Base-by-base conservation (phyloP, 2,113 vertebrate species). In the Rhynchopsitta pachyrhyncha region DNA sequence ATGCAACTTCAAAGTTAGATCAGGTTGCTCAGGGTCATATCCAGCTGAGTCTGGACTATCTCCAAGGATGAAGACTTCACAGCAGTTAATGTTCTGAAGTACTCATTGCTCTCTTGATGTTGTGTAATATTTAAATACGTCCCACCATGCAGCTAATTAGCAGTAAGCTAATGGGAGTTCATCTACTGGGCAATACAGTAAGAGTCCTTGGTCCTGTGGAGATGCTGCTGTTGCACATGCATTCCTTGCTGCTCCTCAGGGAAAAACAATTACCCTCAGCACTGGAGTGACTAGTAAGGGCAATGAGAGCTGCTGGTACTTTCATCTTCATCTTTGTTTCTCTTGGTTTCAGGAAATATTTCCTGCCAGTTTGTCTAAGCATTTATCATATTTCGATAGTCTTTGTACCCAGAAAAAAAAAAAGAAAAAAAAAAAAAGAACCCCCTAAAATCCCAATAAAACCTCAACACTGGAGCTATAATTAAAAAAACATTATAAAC, bases 1-100 rank as follows among this genome's bases (percentile, higher is more conserved):
- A 73, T 57, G 66, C 62, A 82, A 91, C 94, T 95, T 97, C 94
- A 96, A 97, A 97, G 96, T 27, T 71, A 76, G 69, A 85, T 89
- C 39, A n/a, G 86, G 86, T 93, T 95, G 93, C 84, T 87, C 69
- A 94, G 88, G 91, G 90, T 94, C 89, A 69, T 44, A 85, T n/a
- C 74, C 81, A 86, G 55, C 74, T 62, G 62, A 57, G 66, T 11
- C 83, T 95, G 93, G 91, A 95, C 81, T 52, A 52, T 41, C 84
- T 93, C 69, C 77, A 82, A 78, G 57, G 69, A 95, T n/a, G 52
- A 57, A 76, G 47, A 75, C 50, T 68, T 62, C 70, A 76, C 86
- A 68, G 7, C 10, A 73, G 66, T 62, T 2, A 4, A 28, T 76
- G 93, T 55, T 84, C 77, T 89, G 91, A 73, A 89, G 90, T 47